Evolutionary conservation across 2,888 invertebrate species (phyloP), one percentile per base, ranked within the genome.

Genomic region (Embidobia sp.): DNA sequence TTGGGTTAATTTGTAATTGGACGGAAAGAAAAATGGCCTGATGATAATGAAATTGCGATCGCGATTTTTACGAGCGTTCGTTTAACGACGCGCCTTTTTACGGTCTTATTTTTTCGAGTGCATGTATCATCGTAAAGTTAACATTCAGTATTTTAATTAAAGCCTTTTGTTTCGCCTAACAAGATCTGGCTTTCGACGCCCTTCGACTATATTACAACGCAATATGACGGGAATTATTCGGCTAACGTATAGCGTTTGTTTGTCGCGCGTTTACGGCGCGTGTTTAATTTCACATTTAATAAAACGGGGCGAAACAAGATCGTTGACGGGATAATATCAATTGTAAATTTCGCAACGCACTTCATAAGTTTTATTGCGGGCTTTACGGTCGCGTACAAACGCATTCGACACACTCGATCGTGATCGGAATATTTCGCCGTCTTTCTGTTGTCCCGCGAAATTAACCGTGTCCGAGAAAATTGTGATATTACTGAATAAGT

Each of bases 1-100:
- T 26, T 15, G 19, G 22, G 29, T 46, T 46, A 67, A 55, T 55
- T 67, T 55, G 46, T 67, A 67, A 55, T 55, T 46, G 27, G 37
- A 35, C 11, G 53, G 42, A 19, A 40, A 15, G 49, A 64, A 64
- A 33, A 64, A 64, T 64, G n/a, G 42, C 42, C 2, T 3, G 7
- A 19, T 27, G 61, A 27, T 48, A 61, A 48, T 48, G 37, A 46
- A 61, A 61, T 48, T 48, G 11, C 31, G 35, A 37, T 48, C 16
- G 48, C 11, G 11, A 33, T 37, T 33, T 22, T 16, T 15, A 11
- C 5, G 33, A 46, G 44, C 33, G 46, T 59, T 59, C 44, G 33
- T 22, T 59, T 40, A 46, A 46, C 46, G 33, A 18, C 33, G 33
- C 18, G 15, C 16, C 19, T 35, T 37, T 61, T 35, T 35, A 48